Conservation (phyloP, 2,797 vertebrate genomes). For the Muscicapa striata region DNA sequence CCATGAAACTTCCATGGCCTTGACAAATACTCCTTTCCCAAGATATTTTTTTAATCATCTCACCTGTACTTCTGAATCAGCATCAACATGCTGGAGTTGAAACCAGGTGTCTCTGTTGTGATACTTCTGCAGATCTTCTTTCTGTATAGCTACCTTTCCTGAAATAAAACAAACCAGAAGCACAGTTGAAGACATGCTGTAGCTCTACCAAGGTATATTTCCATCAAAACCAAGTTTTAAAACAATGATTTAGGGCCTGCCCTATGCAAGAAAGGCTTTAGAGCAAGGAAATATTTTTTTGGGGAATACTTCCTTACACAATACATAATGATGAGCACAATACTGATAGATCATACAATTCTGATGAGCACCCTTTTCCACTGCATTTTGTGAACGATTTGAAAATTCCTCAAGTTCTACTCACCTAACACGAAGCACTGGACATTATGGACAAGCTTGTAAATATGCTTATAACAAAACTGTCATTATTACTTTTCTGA, state of each 20-base stretch:
- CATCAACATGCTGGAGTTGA: conserved; percentile 94
- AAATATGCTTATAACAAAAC: background rate
- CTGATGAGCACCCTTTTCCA: background rate
- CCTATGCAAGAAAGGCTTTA: background rate
- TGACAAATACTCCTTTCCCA: background rate
- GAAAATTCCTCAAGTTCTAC: background rate
- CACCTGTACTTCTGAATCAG: conserved; percentile 99
- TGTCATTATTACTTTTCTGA: background rate
- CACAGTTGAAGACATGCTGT: background rate
- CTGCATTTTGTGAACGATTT: background rate
- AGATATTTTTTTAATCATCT: conserved; percentile 30
- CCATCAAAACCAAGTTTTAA: background rate
- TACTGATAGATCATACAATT: background rate
- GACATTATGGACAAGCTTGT: background rate
- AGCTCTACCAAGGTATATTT: background rate
- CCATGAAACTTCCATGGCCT: background rate
- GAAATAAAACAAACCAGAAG: conserved; percentile 46
- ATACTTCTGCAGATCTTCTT: conserved; percentile 96
- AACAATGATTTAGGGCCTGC: background rate
- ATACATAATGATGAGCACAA: background rate
- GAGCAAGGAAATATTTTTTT: background rate
- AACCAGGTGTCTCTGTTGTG: conserved; percentile 99
- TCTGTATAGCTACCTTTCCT: conserved; percentile 98
- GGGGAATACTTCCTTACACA: background rate
- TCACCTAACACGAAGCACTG: background rate